Percentiles rank a stretch among this genome's conserved stretches.
Evolutionary conservation across 2,888 invertebrate genomes (phyloP).

Genomic region (Anoncus sp.): DNA sequence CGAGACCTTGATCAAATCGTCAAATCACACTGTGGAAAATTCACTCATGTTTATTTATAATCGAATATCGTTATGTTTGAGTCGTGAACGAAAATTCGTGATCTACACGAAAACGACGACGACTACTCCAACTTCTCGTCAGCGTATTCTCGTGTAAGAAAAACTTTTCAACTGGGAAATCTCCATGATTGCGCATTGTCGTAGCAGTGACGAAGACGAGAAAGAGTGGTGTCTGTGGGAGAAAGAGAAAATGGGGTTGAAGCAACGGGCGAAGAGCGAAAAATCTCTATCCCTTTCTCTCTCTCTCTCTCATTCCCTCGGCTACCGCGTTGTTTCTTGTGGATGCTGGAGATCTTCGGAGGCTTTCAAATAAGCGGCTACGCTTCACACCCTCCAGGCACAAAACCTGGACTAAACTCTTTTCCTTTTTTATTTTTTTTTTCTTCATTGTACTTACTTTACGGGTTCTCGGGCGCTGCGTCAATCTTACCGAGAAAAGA

Average conservation of each 20-base stretch:
- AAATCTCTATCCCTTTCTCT: conserved; percentile 26
- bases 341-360: conserved; percentile 65
- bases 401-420: conserved; percentile 30
- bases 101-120: conserved; percentile 16
- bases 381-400: conserved; percentile 56
- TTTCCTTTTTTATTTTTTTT: conserved; percentile 40
- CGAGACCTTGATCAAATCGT: conserved; percentile 20
- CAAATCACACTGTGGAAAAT: conserved; percentile 26
- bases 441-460: conserved; percentile 21
- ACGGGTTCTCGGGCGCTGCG: conserved; percentile 9
- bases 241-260: conserved; percentile 42
- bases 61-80: conserved; percentile 51
- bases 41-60: conserved; percentile 55
- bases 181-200: conserved; percentile 76
- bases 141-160: conserved; percentile 53
- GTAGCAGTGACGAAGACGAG: conserved; percentile 56
- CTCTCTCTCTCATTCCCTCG: conserved; percentile 25
- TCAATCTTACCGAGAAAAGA: conserved; percentile 38
- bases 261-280: conserved; percentile 32
- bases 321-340: conserved; percentile 56
- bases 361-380: conserved; percentile 76
- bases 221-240: conserved; percentile 21
- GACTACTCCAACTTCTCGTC: conserved; percentile 32
- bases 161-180: conserved; percentile 63
- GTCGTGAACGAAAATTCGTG: conserved; percentile 33